These are phyloP conservation scores for Decapterus maruadsi DNA, from an alignment of 2,797 vertebrate species.

Conservation along the genomic window DNA sequence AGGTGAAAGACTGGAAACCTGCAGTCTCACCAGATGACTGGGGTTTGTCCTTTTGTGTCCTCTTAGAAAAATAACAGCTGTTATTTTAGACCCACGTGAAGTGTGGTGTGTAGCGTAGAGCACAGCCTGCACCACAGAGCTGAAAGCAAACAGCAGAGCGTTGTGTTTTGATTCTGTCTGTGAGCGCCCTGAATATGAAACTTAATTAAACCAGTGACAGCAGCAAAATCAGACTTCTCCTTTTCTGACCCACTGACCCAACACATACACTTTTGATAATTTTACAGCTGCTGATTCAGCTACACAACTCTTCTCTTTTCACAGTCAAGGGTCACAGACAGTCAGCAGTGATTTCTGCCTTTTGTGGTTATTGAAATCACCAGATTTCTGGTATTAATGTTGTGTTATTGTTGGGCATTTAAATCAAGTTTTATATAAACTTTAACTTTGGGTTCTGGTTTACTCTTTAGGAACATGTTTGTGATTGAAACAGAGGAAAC, in stretches of 20 bases:
- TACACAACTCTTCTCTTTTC: background rate
- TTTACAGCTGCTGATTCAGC: conserved; percentile 26
- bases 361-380: background rate
- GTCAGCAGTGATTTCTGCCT: background rate
- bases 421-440: too few relatives aligned
- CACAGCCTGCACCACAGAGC: background rate
- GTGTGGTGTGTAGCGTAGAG: too few relatives aligned
- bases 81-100: too few relatives aligned
- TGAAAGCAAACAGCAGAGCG: background rate
- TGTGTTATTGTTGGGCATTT: too few relatives aligned
- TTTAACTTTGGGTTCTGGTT: too few relatives aligned
- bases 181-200: background rate
- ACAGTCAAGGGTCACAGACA: too few relatives aligned
- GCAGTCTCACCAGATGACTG: too few relatives aligned
- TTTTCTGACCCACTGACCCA: conserved; percentile 31
- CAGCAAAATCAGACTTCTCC: conserved; percentile 11
- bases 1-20: background rate
- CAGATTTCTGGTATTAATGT: too few relatives aligned
- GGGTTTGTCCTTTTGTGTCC: too few relatives aligned
- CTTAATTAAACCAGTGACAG: background rate
- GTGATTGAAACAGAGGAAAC: too few relatives aligned
- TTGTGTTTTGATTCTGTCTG: conserved; percentile 20
- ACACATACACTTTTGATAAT: background rate
- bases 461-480: too few relatives aligned
- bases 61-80: too few relatives aligned